Base-by-base conservation (phyloP, 23 tunicate species). In the Halocynthia aurantium region DNA sequence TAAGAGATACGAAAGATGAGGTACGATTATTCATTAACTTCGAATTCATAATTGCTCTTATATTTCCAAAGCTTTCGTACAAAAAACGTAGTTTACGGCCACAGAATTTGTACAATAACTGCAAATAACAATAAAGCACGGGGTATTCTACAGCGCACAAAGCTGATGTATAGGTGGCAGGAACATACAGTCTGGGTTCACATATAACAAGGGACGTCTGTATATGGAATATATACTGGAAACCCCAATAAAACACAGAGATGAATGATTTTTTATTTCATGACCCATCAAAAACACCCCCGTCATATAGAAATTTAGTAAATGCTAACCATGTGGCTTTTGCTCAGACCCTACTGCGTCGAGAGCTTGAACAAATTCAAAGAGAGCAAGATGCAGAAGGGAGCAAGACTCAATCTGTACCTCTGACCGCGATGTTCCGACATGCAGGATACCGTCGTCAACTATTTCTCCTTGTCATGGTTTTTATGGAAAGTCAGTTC, bases 401-500 rank as follows among this genome's bases (percentile, higher is more conserved):
- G 5, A 69, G 72, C 5, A 64, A 70, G 18, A 57, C 75, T 62
- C 83, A 77, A 61, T 52, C 78, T 7, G 67, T 87, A 55, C 52
- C 86, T n/a, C 50, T 82, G 69, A 50, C 21, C 51, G 56, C 75
- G 21, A 82, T 82, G 83, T 82, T 87, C 76, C 61, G 52, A 65
- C 62, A 69, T 7, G 54, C 54, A 22, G 71, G 79, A 6, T 84
- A 89, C 63, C 44, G 81, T 21, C 56, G 88, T 20, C 96, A 89
- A 56, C 88, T 89, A 10, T 52, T 89, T 13, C 75, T 76, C 7
- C 88, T 89, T 5, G 60, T 89, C 55, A 84, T 89, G 96, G 82
- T 89, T 6, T 89, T 89, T 75, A 12, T 89, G 58, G 89, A 84
- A 75, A 83, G 96, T 70, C 91, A 92, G 63, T 82, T 92, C 19